Evolutionary conservation across 23 tunicate species (phyloP).

Genomic region (Aplidium turbinatum): DNA sequence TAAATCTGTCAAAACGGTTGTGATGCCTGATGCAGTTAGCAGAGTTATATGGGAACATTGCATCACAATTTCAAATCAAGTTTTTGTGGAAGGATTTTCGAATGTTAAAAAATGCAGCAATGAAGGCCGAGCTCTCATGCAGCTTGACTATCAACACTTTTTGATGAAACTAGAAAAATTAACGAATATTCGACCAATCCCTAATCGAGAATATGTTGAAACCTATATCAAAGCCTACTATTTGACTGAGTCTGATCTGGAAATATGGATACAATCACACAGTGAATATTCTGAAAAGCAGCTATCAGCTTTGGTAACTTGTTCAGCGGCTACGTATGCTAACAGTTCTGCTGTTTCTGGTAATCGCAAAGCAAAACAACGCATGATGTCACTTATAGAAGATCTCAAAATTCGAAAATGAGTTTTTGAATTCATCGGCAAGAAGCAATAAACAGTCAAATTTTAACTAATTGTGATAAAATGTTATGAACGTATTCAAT

Average conservation of each 20-base stretch:
- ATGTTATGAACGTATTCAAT: too few species aligned
- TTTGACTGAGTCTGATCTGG: slow-evolving; percentile 62
- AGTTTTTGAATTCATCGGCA: too few species aligned
- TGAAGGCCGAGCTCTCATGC: slow-evolving; percentile 93
- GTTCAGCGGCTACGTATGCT: slow-evolving; percentile 51
- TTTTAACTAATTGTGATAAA: too few species aligned
- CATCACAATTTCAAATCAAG: slow-evolving; percentile 43
- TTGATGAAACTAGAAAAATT: slow-evolving; percentile 80
- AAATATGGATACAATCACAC: slow-evolving; percentile 56
- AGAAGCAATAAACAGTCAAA: too few species aligned
- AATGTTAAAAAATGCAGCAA: slow-evolving; percentile 53
- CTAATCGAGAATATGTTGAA: slow-evolving; percentile 75
- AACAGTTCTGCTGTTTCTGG: slow-evolving; percentile 3
- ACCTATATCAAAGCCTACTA: slow-evolving; percentile 81
- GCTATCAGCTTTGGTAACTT: slow-evolving; percentile 42
- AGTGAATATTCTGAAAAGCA: slow-evolving; percentile 63
- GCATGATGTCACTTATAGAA: slow-evolving; percentile 59
- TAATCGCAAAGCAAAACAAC: slow-evolving; percentile 50
- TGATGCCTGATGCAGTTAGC: slow-evolving; percentile 46
- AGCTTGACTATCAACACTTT: slow-evolving; percentile 86
- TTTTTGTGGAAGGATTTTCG: slow-evolving; percentile 72
- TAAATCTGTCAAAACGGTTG: slow-evolving; percentile 31
- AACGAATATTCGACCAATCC: slow-evolving; percentile 60
- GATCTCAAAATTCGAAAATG: too few species aligned
- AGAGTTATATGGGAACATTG: slow-evolving; percentile 82